Evolutionary conservation across 2,797 vertebrate species (phyloP).

Genomic region (Tragelaphus eurycerus): DNA sequence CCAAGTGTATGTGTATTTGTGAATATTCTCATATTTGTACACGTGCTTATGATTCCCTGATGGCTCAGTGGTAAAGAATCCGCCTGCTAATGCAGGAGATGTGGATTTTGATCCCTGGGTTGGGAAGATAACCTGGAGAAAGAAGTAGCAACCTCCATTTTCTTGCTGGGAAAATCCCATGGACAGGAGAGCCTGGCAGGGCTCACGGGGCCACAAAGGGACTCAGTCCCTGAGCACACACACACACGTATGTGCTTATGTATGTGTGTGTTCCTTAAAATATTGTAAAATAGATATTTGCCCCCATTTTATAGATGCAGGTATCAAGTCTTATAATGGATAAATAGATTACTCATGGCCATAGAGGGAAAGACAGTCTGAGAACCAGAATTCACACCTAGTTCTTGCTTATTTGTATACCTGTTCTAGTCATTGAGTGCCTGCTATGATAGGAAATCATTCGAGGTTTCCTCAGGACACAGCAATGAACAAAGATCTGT

Average conservation of each 20-base stretch:
- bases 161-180: not conserved
- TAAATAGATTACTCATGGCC: not conserved
- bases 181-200: not conserved
- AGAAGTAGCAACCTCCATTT: not conserved
- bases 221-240: not conserved
- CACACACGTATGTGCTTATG: not conserved
- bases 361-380: not conserved
- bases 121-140: not conserved
- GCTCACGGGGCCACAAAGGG: not conserved
- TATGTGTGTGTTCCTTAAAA: not conserved
- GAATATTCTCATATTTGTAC: not conserved
- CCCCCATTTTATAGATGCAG: not conserved
- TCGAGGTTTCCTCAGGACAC: not conserved
- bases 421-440: not conserved
- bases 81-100: not conserved
- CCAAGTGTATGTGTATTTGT: not conserved
- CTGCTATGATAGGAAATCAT: not conserved
- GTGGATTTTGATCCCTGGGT: not conserved
- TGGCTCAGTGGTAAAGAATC: not conserved
- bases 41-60: not conserved
- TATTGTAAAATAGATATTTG: not conserved
- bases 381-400: constrained; percentile 11
- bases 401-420: not conserved
- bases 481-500: not conserved
- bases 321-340: not conserved